Conservation (phyloP, 2,113 vertebrate genomes). For the Tachuris rubrigastra region DNA sequence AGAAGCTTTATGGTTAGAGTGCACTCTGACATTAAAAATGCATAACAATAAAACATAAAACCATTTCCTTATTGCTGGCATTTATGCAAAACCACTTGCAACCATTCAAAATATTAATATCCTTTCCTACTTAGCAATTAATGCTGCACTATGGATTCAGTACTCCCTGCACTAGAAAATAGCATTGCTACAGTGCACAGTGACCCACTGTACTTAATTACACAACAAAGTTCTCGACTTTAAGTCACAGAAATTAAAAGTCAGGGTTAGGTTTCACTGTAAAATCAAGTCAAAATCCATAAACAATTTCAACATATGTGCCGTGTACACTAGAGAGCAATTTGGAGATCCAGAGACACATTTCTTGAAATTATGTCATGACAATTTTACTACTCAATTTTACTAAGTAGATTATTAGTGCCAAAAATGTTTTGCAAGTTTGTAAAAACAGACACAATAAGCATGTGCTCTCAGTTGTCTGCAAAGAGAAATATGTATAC, state of each 20-base stretch:
- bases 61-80: conserved; percentile 64
- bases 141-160: not conserved
- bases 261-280: not conserved
- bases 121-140: conserved; percentile 46
- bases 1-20: conserved; percentile 62
- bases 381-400: not conserved
- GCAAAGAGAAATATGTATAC: not conserved
- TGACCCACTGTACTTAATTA: conserved; percentile 39
- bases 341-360: not conserved
- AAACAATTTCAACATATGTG: not conserved
- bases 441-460: not conserved
- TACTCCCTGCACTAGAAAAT: not conserved
- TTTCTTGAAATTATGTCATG: not conserved
- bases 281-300: conserved; percentile 27
- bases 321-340: not conserved
- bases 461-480: not conserved
- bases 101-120: conserved; percentile 60
- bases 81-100: conserved; percentile 65
- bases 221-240: not conserved
- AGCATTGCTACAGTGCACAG: not conserved
- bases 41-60: conserved; percentile 63
- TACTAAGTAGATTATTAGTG: not conserved
- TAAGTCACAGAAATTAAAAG: conserved; percentile 10
- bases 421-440: not conserved
- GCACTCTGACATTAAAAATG: conserved; percentile 63